Conservation (phyloP, 2,888 invertebrate genomes). For the Cyclophora albipunctata region DNA sequence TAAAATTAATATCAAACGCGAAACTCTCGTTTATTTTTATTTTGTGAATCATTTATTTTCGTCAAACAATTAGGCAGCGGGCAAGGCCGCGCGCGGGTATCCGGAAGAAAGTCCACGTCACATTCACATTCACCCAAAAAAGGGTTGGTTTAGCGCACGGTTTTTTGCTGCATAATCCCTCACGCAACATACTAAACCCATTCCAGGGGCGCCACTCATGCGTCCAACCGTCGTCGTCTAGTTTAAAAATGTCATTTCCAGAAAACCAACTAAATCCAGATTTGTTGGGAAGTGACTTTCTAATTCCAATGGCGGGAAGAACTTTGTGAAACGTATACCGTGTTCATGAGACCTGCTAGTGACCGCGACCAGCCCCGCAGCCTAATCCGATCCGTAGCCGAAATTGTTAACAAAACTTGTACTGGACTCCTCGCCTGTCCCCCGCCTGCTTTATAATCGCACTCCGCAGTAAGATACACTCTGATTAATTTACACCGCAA, state of each 20-base stretch:
- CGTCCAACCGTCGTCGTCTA: constrained; percentile 40
- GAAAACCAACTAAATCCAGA: constrained; percentile 61
- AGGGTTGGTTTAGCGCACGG: constrained; percentile 55
- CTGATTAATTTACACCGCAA: constrained; percentile 69
- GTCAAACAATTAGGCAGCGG: constrained; percentile 67
- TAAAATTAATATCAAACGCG: constrained; percentile 64
- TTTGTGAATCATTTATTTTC: constrained; percentile 72
- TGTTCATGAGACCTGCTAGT: constrained; percentile 62
- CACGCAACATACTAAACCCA: constrained; percentile 42
- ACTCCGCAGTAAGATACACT: constrained; percentile 51
- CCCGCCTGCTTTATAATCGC: constrained; percentile 54
- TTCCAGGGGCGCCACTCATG: constrained; percentile 33
- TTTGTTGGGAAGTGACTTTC: constrained; percentile 69
- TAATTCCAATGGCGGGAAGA: constrained; percentile 60
- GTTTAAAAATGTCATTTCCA: constrained; percentile 66
- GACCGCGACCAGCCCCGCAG: constrained; percentile 57
- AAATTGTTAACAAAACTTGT: constrained; percentile 61
- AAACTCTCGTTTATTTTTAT: constrained; percentile 70
- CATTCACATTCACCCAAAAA: constrained; percentile 52
- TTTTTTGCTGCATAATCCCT: constrained; percentile 63
- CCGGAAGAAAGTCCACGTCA: constrained; percentile 63
- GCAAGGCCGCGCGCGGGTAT: constrained; percentile 44
- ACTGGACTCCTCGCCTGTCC: constrained; percentile 37
- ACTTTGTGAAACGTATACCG: constrained; percentile 72
- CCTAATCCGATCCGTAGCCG: constrained; percentile 63